These are phyloP conservation scores for Pocillopora verrucosa DNA, from an alignment of 64 coral and sea anemone species.

Conservation along the genomic window DNA sequence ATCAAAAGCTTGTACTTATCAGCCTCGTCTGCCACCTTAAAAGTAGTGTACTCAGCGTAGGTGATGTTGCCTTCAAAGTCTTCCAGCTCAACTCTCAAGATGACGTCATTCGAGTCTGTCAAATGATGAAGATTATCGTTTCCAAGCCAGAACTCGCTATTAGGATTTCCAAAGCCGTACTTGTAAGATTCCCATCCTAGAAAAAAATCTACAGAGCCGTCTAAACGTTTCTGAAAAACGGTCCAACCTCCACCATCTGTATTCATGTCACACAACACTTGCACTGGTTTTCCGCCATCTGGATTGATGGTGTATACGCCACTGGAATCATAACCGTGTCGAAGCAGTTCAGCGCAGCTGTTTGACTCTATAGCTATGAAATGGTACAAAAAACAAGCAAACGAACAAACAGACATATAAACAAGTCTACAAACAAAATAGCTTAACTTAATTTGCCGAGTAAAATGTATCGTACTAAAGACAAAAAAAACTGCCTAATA, in stretches of 20 bases:
- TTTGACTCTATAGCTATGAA: background rate
- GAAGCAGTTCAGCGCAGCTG: background rate
- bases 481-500: no score
- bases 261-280: conserved; percentile 63
- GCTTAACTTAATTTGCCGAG: background rate
- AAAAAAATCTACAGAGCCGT: conserved; percentile 29
- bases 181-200: conserved; percentile 54
- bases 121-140: conserved; percentile 69
- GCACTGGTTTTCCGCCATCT: conserved; percentile 25
- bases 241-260: conserved; percentile 79
- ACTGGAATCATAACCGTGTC: background rate
- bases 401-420: background rate
- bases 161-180: conserved; percentile 65
- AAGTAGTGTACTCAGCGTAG: conserved; percentile 53
- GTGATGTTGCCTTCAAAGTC: conserved; percentile 2
- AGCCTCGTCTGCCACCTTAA: conserved; percentile 26
- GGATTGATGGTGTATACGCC: conserved; percentile 63
- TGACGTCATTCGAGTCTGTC: background rate
- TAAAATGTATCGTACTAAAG: no score
- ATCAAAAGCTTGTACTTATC: conserved; percentile 50
- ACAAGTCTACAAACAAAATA: background rate
- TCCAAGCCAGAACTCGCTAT: conserved; percentile 15
- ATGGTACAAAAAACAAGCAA: background rate
- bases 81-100: conserved; percentile 48
- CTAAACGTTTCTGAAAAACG: conserved; percentile 62